Evolutionary conservation across 2,113 vertebrate species (phyloP), one percentile per base, ranked within the genome.

Genomic region (Aspidoscelis tigris): DNA sequence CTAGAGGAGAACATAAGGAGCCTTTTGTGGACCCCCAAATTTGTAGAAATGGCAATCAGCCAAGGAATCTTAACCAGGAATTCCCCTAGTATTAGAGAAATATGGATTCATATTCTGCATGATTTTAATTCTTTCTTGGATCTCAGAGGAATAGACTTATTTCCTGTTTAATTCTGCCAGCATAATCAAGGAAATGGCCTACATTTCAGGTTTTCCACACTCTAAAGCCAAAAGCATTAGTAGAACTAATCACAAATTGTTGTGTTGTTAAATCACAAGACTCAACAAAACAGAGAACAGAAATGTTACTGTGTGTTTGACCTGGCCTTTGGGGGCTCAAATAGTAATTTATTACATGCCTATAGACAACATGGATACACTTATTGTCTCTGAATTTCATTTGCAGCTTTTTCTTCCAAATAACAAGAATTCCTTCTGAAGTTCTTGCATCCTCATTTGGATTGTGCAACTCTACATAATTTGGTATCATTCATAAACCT

Each of bases 21-120:
- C 33, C 55, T 16, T 61, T 18, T 16, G 18, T 61, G 18, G 58
- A 61, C 11, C 58, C 47, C 18, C 18, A 61, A 61, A 61, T 18
- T 61, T 89, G 84, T 50, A 80, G 53, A 74, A 93, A 90, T 86
- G 81, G 70, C 64, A 44, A 50, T 75, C 78, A 86, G 55, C 81
- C 82, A 90, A 82, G 47, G 88, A 92, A 92, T 9, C 47, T 86
- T 70, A 21, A 43, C 2, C 2, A 72, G 75, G 26, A 89, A 88
- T 84, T 41, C 76, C 71, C 53, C 74, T 83, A 78, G 88, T 92
- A 90, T 86, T 72, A 90, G 64, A 78, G 84, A 72, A 69, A 91
- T 93, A 91, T 93, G 72, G 0, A 7, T 68, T 88, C 65, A 16
- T 82, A 81, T 85, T 68, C 39, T 89, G 47, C 9, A 76, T 79